Evolutionary conservation across 2,797 vertebrate genomes (phyloP).

Genomic region (Cossypha niveicapilla): DNA sequence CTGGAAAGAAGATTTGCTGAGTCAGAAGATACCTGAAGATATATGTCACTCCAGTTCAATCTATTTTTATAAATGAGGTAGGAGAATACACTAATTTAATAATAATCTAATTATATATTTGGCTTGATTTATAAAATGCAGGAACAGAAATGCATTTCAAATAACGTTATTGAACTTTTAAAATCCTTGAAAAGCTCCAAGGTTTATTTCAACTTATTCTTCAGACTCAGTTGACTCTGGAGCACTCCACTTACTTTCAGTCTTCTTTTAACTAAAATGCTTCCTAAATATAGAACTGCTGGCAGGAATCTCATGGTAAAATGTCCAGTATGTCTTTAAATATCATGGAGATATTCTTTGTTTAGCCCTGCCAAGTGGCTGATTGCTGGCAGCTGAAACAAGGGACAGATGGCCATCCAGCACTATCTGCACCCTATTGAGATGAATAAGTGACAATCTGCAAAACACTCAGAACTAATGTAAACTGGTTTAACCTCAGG

Average conservation of each 20-base stretch:
- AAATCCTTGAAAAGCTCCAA: not conserved
- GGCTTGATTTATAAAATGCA: not conserved
- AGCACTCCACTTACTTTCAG: not conserved
- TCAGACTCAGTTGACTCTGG: not conserved
- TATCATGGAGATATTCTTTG: slow-evolving; percentile 32
- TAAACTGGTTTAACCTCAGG: slow-evolving; percentile 65
- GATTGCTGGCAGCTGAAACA: slow-evolving; percentile 57
- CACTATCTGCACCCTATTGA: slow-evolving; percentile 49
- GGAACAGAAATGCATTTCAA: not conserved
- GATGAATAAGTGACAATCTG: slow-evolving; percentile 70
- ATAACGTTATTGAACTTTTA: not conserved
- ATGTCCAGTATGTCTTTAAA: slow-evolving; percentile 62
- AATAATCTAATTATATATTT: not conserved
- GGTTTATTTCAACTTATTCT: not conserved
- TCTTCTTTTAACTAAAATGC: not conserved
- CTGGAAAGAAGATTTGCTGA: not conserved
- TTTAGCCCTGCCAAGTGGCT: slow-evolving; percentile 41
- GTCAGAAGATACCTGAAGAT: not conserved
- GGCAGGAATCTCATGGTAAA: slow-evolving; percentile 24
- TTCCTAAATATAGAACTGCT: slow-evolving; percentile 48
- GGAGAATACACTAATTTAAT: not conserved
- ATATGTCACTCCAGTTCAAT: not conserved
- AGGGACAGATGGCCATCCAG: slow-evolving; percentile 67
- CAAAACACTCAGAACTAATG: slow-evolving; percentile 66
- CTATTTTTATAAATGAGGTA: not conserved